Evolutionary conservation across 2,113 vertebrate species (phyloP).

Genomic region (Psilopogon haemacephalus): DNA sequence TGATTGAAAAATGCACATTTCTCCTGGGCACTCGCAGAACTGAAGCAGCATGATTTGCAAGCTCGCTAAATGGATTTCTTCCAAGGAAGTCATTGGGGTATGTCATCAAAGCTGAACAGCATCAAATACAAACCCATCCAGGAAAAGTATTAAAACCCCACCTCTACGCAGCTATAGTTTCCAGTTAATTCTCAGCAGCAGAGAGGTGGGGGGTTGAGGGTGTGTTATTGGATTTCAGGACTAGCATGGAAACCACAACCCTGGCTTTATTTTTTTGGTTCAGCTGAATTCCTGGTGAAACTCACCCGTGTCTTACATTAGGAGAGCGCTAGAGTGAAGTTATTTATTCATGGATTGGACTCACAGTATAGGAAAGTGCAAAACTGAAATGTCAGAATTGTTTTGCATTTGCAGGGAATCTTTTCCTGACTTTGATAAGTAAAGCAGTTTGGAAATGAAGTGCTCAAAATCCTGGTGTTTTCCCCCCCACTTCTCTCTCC

Average conservation of each 20-base stretch:
- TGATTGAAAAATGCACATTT: slow-evolving; percentile 63
- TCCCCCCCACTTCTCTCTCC: neutral
- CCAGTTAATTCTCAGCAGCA: slow-evolving; percentile 26
- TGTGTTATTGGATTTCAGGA: slow-evolving; percentile 7
- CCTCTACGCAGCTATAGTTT: slow-evolving; percentile 23
- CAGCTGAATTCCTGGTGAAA: neutral
- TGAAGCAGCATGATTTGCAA: slow-evolving; percentile 62
- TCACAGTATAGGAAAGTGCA: neutral
- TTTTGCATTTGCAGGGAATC: neutral
- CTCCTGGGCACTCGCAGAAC: slow-evolving; percentile 46
- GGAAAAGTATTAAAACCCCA: slow-evolving; percentile 38
- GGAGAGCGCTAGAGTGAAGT: neutral
- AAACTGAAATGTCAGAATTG: neutral
- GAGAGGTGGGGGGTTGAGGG: neutral
- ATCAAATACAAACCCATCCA: slow-evolving; percentile 64
- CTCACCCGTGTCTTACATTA: neutral
- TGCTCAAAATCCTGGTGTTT: neutral
- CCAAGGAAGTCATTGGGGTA: slow-evolving; percentile 64
- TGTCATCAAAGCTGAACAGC: slow-evolving; percentile 65
- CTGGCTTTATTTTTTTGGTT: neutral
- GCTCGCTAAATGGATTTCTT: slow-evolving; percentile 65
- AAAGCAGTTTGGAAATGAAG: neutral
- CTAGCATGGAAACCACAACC: neutral
- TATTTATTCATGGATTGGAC: neutral
- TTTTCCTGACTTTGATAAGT: neutral